Percentiles rank a stretch among this genome's conserved stretches.
Evolutionary conservation across 2,113 vertebrate species (phyloP).

Genomic region (Oenanthe melanoleuca): DNA sequence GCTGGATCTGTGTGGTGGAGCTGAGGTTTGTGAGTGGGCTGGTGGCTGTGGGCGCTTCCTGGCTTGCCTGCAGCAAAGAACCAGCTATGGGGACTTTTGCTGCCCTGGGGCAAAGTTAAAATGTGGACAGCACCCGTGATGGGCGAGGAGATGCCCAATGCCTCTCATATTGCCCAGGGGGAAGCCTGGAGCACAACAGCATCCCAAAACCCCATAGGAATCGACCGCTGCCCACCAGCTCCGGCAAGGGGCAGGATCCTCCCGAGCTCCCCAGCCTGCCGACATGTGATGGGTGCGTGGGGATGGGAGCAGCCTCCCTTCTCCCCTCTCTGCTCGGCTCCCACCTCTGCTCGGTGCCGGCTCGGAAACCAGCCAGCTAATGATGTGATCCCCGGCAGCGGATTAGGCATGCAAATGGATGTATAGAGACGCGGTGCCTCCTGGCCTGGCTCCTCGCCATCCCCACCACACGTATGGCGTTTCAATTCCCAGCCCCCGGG

Average conservation of each 20-base stretch:
- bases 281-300: accelerated
- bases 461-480: background rate
- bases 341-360: slow-evolving; percentile 40
- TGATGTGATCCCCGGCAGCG: slow-evolving; percentile 53
- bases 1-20: accelerated
- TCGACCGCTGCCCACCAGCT: background rate
- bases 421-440: background rate
- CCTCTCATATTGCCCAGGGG: background rate
- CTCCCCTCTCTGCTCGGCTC: background rate
- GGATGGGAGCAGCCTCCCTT: background rate
- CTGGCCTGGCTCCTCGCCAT: slow-evolving; percentile 3
- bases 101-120: background rate
- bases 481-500: background rate
- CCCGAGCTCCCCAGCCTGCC: background rate
- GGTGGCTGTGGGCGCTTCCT: background rate
- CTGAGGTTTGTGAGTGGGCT: background rate
- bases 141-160: background rate
- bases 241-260: background rate
- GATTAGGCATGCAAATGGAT: slow-evolving; percentile 53
- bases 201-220: background rate
- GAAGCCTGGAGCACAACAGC: background rate
- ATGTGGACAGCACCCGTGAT: background rate
- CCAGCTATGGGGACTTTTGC: background rate
- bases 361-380: slow-evolving; percentile 67
- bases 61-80: background rate